A percentile compares a stretch with the other conserved stretches of the same genome.
Conservation (phyloP, 1,140 invertebrate species). For the Tetramorium parvispinum region DNA sequence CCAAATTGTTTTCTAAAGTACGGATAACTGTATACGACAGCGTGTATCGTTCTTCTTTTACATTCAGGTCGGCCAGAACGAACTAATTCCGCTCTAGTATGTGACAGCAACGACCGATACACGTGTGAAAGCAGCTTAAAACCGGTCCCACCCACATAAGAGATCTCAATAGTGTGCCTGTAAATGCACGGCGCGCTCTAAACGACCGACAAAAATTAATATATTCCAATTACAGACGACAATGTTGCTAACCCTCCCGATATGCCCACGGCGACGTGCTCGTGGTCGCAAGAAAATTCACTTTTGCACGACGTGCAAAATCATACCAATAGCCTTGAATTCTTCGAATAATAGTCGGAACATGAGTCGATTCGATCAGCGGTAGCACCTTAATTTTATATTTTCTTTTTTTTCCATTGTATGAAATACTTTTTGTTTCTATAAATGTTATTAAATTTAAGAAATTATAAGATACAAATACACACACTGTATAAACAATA, state of each 20-base stretch:
- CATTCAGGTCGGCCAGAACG: conserved; percentile 46
- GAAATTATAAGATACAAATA: background rate
- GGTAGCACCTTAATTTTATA: background rate
- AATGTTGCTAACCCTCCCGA: conserved; percentile 55
- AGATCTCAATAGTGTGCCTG: conserved; percentile 22
- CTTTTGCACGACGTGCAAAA: background rate
- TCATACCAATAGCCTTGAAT: background rate
- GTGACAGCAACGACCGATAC: conserved; percentile 25
- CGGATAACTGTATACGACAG: background rate
- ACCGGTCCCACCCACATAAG: conserved; percentile 71
- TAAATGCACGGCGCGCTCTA: conserved; percentile 23
- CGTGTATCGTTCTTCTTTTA: conserved; percentile 33
- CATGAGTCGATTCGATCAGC: background rate
- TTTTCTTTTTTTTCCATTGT: background rate
- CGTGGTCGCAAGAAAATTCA: background rate
- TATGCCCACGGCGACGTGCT: background rate
- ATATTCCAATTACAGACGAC: conserved; percentile 70
- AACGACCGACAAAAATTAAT: conserved; percentile 65
- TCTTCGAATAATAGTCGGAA: background rate
- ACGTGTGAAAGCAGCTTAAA: conserved; percentile 71
- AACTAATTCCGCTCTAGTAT: conserved; percentile 68
- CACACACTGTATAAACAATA: background rate
- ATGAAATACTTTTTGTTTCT: background rate
- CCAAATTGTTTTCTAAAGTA: background rate
- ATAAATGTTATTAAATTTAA: background rate